phyloP scores from a whole-genome alignment of 2,888 invertebrate genomes.

The Caenorhabditis drosophilae region DNA sequence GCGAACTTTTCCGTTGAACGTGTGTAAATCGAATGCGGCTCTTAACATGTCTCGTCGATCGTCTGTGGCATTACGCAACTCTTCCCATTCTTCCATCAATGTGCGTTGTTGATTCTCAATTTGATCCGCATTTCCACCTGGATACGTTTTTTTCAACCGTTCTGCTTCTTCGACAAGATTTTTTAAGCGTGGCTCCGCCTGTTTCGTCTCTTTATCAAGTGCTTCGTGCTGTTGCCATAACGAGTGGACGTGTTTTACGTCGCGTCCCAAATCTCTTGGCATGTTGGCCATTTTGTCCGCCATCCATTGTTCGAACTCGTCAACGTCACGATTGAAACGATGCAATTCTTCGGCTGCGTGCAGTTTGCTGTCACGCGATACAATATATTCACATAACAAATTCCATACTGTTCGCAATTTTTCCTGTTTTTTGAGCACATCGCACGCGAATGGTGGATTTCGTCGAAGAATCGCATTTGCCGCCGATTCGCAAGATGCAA shows the following conservation, averaged over 20 bases:
- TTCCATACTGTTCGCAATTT: slow-evolving; percentile 77
- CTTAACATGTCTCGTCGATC: slow-evolving; percentile 82
- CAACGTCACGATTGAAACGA: slow-evolving; percentile 83
- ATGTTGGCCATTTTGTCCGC: slow-evolving; percentile 84
- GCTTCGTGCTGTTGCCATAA: slow-evolving; percentile 86
- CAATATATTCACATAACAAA: slow-evolving; percentile 83
- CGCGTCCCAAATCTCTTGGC: slow-evolving; percentile 80
- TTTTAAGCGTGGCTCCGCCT: slow-evolving; percentile 80
- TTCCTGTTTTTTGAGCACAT: slow-evolving; percentile 78
- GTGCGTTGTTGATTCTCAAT: slow-evolving; percentile 86
- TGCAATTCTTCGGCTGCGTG: slow-evolving; percentile 95
- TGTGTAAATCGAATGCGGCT: slow-evolving; percentile 86
- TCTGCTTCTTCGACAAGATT: slow-evolving; percentile 90
- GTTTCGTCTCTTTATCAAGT: slow-evolving; percentile 89
- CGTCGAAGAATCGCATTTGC: slow-evolving; percentile 80
- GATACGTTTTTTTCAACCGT: slow-evolving; percentile 76
- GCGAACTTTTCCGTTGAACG: slow-evolving; percentile 76
- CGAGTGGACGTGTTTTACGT: slow-evolving; percentile 81
- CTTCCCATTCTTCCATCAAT: slow-evolving; percentile 85
- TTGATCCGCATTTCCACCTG: slow-evolving; percentile 82
- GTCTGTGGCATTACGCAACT: slow-evolving; percentile 82
- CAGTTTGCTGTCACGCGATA: slow-evolving; percentile 83
- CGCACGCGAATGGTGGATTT: slow-evolving; percentile 83
- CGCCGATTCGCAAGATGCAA: slow-evolving; percentile 86
- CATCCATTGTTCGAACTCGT: slow-evolving; percentile 62